These are phyloP conservation scores for Mimumesa dahlbomi DNA, from an alignment of 2,888 invertebrate species.

Conservation along the genomic window DNA sequence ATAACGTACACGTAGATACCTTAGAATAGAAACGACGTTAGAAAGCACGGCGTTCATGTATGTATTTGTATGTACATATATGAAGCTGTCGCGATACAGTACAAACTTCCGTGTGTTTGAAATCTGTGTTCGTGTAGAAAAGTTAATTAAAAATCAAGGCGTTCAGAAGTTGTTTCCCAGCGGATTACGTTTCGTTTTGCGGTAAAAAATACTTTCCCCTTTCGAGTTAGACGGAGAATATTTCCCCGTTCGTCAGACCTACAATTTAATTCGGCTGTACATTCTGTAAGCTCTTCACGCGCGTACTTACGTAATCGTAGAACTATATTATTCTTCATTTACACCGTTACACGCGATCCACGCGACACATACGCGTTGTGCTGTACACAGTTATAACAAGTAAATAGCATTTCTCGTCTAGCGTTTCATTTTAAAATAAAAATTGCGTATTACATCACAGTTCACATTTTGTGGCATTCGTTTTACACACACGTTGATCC, in stretches of 20 bases:
- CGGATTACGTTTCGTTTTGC: slow-evolving; percentile 24
- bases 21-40: neutral
- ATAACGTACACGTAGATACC: neutral
- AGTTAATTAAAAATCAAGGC: slow-evolving; percentile 28
- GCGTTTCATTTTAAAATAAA: slow-evolving; percentile 50
- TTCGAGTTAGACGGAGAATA: too few species aligned
- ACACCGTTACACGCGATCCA: neutral
- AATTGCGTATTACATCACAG: slow-evolving; percentile 69
- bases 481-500: slow-evolving; percentile 19
- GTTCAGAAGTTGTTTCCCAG: neutral
- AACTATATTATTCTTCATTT: neutral
- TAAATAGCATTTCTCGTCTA: slow-evolving; percentile 32
- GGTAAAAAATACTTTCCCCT: slow-evolving; percentile 38
- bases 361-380: slow-evolving; percentile 16
- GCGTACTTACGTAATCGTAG: neutral
- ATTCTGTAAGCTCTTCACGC: neutral
- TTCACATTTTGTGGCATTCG: slow-evolving; percentile 59
- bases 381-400: slow-evolving; percentile 42
- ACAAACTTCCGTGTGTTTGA: neutral
- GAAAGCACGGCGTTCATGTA: neutral
- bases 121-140: slow-evolving; percentile 20
- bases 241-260: too few species aligned
- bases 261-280: too few species aligned
- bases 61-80: too few species aligned
- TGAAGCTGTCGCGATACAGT: neutral